phyloP scores from a whole-genome alignment of 2,113 vertebrate genomes.

The Aspiorhynchus laticeps region DNA sequence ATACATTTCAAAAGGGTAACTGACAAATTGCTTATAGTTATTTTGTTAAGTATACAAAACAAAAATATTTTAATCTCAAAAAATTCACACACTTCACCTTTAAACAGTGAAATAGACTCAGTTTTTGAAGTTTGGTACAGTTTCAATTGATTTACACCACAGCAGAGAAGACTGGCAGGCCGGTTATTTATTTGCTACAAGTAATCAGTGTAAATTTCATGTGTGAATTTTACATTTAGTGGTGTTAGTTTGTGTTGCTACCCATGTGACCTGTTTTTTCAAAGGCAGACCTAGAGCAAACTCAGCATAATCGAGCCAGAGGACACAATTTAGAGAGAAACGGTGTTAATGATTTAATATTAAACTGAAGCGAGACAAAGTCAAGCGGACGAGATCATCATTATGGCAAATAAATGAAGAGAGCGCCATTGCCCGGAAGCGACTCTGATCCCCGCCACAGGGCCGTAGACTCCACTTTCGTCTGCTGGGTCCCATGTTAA shows the following conservation, averaged over 20 bases:
- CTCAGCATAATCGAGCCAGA: background rate
- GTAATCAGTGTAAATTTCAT: constrained; percentile 49
- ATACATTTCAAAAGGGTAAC: too few relatives aligned
- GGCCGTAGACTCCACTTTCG: constrained; percentile 43
- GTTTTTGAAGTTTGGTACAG: background rate
- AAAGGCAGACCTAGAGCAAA: background rate
- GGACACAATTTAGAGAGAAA: constrained; percentile 13
- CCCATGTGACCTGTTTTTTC: background rate
- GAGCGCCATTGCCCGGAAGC: constrained; percentile 13
- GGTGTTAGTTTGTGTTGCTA: constrained; percentile 1
- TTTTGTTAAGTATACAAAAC: background rate
- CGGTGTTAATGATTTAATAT: constrained; percentile 10
- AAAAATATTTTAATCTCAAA: background rate
- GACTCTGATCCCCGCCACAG: constrained; percentile 46
- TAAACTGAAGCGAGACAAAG: constrained; percentile 31
- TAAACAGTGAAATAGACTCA: background rate
- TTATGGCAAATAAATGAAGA: constrained; percentile 45
- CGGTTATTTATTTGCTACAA: constrained; percentile 69
- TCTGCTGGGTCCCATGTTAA: constrained; percentile 70
- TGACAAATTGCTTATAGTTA: too few relatives aligned
- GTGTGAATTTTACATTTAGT: background rate
- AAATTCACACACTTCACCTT: background rate
- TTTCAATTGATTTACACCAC: background rate
- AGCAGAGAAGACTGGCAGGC: constrained; percentile 26
- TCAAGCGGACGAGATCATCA: constrained; percentile 43